These are phyloP conservation scores for Coreius guichenoti DNA, from an alignment of 2,797 vertebrate species.

Conservation along the genomic window DNA sequence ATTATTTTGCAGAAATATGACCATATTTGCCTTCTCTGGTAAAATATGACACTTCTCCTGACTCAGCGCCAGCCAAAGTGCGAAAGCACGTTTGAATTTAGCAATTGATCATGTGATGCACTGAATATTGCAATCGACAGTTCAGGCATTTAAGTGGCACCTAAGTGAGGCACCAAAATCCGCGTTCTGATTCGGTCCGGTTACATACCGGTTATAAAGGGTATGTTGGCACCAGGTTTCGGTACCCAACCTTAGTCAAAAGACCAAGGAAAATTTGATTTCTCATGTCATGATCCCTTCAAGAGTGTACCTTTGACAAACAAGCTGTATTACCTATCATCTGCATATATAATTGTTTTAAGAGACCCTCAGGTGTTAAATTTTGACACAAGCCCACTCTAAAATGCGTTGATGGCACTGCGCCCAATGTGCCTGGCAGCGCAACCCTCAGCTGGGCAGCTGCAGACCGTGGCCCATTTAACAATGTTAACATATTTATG, in stretches of 20 bases:
- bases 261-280: neutral
- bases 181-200: too few species aligned
- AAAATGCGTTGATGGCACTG: neutral
- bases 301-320: neutral
- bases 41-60: too few species aligned
- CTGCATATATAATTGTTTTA: slow-evolving; percentile 26
- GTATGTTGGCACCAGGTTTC: too few species aligned
- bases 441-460: slow-evolving; percentile 16
- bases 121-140: too few species aligned
- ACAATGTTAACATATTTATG: slow-evolving; percentile 69
- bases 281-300: neutral
- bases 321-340: slow-evolving; percentile 1
- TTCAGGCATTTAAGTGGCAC: too few species aligned
- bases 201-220: too few species aligned
- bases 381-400: slow-evolving; percentile 23
- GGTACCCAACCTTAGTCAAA: neutral
- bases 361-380: slow-evolving; percentile 25
- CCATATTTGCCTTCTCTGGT: too few species aligned
- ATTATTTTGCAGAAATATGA: too few species aligned
- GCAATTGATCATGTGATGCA: too few species aligned
- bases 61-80: too few species aligned
- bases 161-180: too few species aligned
- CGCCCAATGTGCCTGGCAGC: slow-evolving; percentile 11
- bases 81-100: too few species aligned
- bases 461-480: slow-evolving; percentile 61